Evolutionary conservation across 2,888 invertebrate species (phyloP), one percentile per base, ranked within the genome.

Genomic region (Rotaria macrura): DNA sequence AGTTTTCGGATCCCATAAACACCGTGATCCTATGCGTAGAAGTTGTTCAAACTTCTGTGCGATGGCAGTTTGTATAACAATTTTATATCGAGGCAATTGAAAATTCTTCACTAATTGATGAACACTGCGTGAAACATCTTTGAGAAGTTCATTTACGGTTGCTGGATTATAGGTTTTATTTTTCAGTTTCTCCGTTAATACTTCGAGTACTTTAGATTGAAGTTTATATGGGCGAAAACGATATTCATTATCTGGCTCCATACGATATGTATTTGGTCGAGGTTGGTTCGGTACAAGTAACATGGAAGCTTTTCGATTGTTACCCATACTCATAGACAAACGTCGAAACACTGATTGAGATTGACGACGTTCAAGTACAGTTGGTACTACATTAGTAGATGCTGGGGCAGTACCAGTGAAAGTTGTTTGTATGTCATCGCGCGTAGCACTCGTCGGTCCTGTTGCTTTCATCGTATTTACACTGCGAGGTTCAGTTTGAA

Each of bases 241-340:
- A 83, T 88, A 86, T 0, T 87, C 87, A 1, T 87, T 87, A 12
- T 88, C 88, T 0, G 89, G 89, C 72, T 88, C 88, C 47, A 89
- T 88, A 86, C 87, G 87, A 85, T 88, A 89, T 1, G 89, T 89
- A 86, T 89, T 89, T 79, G 74, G 74, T 25, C 74, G 74, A 40
- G n/a, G 38, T 38, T 38, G 38, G 25, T 1, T 23, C 6, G 74
- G 25, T 79, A 10, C 2, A 38, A 23, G n/a, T 25, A 43, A 43
- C 43, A 43, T 79, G 7, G 40, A 43, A 43, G 74, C 23, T 79
- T 79, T 79, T 40, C 74, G 38, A 79, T 23, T 57, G 20, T 17
- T 52, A n/a, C 74, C 74, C 34, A 17, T 14, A 23, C 40, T 25
- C 40, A 79, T 79, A 43, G 74, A 79, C 43, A 79, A 79, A 79